phyloP scores from a whole-genome alignment of 2,797 vertebrate species.

The Garrulus glandarius region DNA sequence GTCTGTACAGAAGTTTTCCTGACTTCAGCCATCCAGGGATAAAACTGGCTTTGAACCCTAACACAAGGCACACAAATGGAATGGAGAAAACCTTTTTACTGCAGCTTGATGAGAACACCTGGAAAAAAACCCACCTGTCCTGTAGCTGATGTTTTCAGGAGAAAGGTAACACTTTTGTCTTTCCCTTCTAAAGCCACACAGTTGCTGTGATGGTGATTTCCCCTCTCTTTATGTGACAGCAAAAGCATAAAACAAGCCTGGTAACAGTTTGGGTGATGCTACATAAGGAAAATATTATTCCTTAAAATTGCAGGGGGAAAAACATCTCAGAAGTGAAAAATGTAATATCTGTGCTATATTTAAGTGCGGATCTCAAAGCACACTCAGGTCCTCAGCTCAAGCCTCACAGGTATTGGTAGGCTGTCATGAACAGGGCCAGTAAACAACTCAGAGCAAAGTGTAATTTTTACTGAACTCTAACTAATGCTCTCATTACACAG shows the following conservation, averaged over 20 bases:
- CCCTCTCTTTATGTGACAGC: background rate
- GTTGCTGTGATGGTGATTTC: background rate
- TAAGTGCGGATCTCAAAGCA: background rate
- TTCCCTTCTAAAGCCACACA: background rate
- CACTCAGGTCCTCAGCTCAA: background rate
- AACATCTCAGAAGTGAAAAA: background rate
- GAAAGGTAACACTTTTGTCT: background rate
- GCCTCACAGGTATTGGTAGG: background rate
- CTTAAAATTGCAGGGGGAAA: background rate
- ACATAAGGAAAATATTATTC: background rate
- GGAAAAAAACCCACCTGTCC: background rate
- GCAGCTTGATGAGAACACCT: background rate
- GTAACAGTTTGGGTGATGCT: background rate
- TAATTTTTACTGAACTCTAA: background rate
- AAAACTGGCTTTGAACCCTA: background rate
- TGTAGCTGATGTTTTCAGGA: background rate
- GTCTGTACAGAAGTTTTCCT: background rate
- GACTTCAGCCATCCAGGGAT: background rate
- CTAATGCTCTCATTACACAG: background rate
- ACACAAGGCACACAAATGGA: background rate
- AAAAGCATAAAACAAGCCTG: background rate
- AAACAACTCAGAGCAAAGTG: background rate
- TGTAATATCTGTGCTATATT: background rate
- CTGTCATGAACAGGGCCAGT: background rate
- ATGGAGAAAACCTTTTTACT: background rate